Evolutionary conservation across 2,113 vertebrate genomes (phyloP), one percentile per base, ranked within the genome.

Genomic region (Pao palembangensis): DNA sequence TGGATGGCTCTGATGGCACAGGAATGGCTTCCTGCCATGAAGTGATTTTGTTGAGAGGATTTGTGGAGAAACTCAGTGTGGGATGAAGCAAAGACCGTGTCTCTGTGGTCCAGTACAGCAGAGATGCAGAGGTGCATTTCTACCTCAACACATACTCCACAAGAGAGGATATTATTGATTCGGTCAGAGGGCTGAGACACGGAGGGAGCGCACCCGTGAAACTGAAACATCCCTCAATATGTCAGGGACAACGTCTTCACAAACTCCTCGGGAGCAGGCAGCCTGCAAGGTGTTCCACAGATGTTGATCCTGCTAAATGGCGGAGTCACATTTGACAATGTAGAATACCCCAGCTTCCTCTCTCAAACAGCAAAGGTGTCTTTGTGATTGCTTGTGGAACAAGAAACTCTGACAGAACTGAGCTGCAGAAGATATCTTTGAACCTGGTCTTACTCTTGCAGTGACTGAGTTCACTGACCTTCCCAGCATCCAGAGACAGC

Each of bases 251-350:
- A 88, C 12, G 65, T 95, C 34, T 94, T 94, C 2, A 92, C 90
- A 47, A 77, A 50, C 56, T 81, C 88, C 0, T 85, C 0, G 94
- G 94, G 12, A 93, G 93, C 75, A 92, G 94, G 34, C 89, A 88
- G 87, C 0, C 85, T 89, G 2, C 88, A n/a, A 93, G 88, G 90
- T 0, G 87, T 94, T 64, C 87, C n/a, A n/a, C 86, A 8, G 76
- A 78, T 94, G 47, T 78, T 94, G 34, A 41, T 89, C 61, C 48
- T 86, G 59, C 50, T 85, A n/a, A 17, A 56, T 66, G 74, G 78
- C 25, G 84, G 82, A 55, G 59, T 89, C n/a, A n/a, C 87, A n/a
- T 58, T 18, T 58, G 84, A 88, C 81, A 69, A 46, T 38, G 71
- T 85, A 13, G 71, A 70, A n/a, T n/a, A 11, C 1, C 48, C 18